Evolutionary conservation across 2,888 invertebrate species (phyloP), one percentile per base, ranked within the genome.

Genomic region (Polylopha cassiicola): DNA sequence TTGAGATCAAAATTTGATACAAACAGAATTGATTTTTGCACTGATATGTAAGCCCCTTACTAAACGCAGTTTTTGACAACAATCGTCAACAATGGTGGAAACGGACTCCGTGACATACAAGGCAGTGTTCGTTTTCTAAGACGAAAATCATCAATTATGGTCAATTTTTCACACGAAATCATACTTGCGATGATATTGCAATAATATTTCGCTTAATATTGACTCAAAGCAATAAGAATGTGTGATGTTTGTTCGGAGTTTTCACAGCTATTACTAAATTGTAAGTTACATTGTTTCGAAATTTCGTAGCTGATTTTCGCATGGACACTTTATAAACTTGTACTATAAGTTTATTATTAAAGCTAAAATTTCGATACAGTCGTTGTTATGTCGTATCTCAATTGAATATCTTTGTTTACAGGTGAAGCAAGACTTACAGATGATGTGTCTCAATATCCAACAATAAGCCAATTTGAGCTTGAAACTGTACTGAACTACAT

Each of bases 191-290:
- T 73, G 68, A 72, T 79, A 77, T 75, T 74, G 58, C 66, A 69
- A 66, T 73, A 80, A 76, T 80, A 78, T 74, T 75, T 73, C 73
- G 71, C 69, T 59, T 50, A 56, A 56, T 61, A 58, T 69, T 64
- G 47, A 68, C 55, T 44, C 61, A 84, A 81, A 86, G 94, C 94
- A 45, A 61, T 62, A 69, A 85, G 73, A 78, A 85, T 85, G 95
- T 97, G 96, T 91, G 96, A 97, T 91, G 93, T 94, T 87, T 97
- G 97, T 88, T 92, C 93, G 75, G 95, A 96, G 87, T 94, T 96
- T 89, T 90, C 95, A 85, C 93, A 94, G 87, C 91, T 97, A 84
- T 90, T 97, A 79, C 90, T 94, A 57, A 84, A 85, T 79, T 87
- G 86, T 87, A 81, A 85, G 86, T 78, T 73, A 77, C 81, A 73